phyloP scores from a whole-genome alignment of 2,113 vertebrate species.

The Daubentonia madagascariensis region DNA sequence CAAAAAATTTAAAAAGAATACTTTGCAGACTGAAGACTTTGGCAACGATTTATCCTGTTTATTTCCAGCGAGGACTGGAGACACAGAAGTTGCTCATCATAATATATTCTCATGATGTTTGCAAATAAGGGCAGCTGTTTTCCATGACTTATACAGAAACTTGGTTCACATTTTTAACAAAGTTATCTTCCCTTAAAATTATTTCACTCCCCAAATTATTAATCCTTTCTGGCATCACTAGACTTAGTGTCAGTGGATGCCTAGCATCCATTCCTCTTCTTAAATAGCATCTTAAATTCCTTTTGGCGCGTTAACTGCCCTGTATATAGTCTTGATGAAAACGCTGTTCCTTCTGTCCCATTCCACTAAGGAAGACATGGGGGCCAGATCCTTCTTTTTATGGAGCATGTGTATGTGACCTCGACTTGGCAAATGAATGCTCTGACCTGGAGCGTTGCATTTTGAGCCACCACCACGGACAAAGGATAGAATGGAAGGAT shows the following conservation, averaged over 20 bases:
- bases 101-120: neutral
- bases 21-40: neutral
- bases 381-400: neutral
- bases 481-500: neutral
- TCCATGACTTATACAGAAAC: accelerated
- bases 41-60: neutral
- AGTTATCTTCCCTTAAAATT: neutral
- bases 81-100: neutral
- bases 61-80: neutral
- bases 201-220: neutral
- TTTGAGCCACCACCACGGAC: no score
- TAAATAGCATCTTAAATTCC: neutral
- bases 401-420: neutral
- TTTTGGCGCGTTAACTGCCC: accelerated
- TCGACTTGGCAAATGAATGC: neutral
- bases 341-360: neutral
- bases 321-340: neutral
- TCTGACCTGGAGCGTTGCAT: neutral
- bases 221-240: neutral
- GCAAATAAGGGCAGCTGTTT: neutral
- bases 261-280: neutral
- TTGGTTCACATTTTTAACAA: neutral
- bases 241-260: neutral
- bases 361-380: neutral
- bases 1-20: neutral